Conservation (phyloP, 2,888 invertebrate species). For the Chrysolina haemoptera region DNA sequence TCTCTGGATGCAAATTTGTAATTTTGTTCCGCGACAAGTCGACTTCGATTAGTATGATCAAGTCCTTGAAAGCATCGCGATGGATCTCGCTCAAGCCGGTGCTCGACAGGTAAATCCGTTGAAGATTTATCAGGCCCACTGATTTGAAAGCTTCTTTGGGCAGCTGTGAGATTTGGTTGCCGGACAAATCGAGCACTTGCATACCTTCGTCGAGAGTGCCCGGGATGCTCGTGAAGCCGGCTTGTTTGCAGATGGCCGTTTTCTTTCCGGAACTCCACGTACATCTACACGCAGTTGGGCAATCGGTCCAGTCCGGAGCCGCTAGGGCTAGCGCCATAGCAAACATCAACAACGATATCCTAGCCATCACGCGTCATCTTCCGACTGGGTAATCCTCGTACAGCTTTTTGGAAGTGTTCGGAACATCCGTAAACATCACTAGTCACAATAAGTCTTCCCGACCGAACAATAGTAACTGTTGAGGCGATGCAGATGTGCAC, state of each 20-base stretch:
- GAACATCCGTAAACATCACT: background rate
- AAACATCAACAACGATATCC: constrained; percentile 65
- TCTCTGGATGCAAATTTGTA: constrained; percentile 81
- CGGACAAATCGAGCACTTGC: constrained; percentile 89
- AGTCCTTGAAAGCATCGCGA: constrained; percentile 87
- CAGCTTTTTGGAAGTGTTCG: constrained; percentile 21
- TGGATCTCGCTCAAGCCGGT: constrained; percentile 84
- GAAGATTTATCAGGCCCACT: constrained; percentile 86
- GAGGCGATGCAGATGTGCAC: constrained; percentile 17
- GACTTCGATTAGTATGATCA: constrained; percentile 89
- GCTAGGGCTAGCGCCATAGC: constrained; percentile 70
- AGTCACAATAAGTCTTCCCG: background rate
- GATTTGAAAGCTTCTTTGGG: constrained; percentile 85
- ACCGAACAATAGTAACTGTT: constrained; percentile 18
- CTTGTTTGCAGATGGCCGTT: constrained; percentile 87
- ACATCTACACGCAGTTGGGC: constrained; percentile 89
- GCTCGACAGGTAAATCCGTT: constrained; percentile 84
- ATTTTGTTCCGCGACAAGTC: constrained; percentile 89
- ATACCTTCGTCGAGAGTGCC: constrained; percentile 80
- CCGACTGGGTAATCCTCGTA: constrained; percentile 50
- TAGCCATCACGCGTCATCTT: constrained; percentile 67
- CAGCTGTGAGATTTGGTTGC: constrained; percentile 83
- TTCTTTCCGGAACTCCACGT: constrained; percentile 95
- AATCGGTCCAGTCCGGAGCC: constrained; percentile 89
- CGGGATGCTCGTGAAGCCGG: constrained; percentile 86